These are phyloP conservation scores for Fissipunctia ypsillon DNA, from an alignment of 2,888 invertebrate genomes.

Conservation along the genomic window DNA sequence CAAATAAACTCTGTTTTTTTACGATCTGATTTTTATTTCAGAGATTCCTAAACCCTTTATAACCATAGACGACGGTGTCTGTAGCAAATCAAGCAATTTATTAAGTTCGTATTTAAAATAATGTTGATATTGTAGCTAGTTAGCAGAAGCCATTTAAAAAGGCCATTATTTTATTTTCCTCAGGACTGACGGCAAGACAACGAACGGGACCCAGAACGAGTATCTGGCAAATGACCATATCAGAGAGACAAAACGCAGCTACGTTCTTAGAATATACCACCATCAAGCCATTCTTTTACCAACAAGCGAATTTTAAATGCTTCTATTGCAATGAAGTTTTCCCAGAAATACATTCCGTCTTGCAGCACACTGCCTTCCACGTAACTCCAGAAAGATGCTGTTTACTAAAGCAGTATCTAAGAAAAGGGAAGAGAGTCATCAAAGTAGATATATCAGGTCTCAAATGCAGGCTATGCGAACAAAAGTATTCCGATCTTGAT, in stretches of 20 bases:
- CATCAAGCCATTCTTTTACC: conserved; percentile 85
- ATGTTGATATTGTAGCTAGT: conserved; percentile 2
- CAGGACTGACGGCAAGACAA: conserved; percentile 69
- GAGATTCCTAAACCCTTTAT: background rate
- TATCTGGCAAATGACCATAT: conserved; percentile 88
- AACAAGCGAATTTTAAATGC: conserved; percentile 87
- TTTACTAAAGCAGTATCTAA: conserved; percentile 82
- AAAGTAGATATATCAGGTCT: conserved; percentile 86
- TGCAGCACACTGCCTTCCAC: conserved; percentile 80
- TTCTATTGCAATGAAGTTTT: conserved; percentile 86
- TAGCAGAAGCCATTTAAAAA: conserved; percentile 53
- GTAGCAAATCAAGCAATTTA: background rate
- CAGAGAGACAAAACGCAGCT: conserved; percentile 86
- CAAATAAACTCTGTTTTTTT: conserved; percentile 29
- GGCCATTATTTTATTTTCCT: conserved; percentile 66
- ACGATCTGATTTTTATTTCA: background rate
- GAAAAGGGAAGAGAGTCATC: conserved; percentile 85
- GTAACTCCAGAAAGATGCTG: conserved; percentile 76
- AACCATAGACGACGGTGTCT: background rate
- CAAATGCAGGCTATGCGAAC: conserved; percentile 84
- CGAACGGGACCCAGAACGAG: conserved; percentile 81
- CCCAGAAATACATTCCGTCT: conserved; percentile 82
- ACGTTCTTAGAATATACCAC: conserved; percentile 84
- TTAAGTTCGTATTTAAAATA: conserved; percentile 26
- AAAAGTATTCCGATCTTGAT: conserved; percentile 82